Conservation (phyloP, 2,888 invertebrate genomes). For the Tupiocoris notatus region DNA sequence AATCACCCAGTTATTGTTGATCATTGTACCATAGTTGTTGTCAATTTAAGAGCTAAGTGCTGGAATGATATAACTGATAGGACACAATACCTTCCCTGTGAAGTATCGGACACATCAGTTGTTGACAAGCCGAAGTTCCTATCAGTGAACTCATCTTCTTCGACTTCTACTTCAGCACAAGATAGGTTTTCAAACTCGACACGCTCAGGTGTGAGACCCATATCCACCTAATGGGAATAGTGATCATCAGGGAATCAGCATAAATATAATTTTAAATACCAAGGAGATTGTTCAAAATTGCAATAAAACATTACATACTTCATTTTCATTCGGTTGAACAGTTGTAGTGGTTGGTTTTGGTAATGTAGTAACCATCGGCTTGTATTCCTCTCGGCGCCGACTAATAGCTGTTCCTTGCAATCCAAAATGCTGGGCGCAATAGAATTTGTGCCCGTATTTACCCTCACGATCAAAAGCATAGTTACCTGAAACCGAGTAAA, state of each 20-base stretch:
- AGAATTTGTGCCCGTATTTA: conserved; percentile 67
- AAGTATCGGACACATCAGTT: conserved; percentile 63
- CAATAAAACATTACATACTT: background rate
- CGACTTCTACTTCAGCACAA: conserved; percentile 58
- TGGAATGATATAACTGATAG: too few relatives aligned
- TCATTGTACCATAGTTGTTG: too few relatives aligned
- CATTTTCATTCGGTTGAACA: background rate
- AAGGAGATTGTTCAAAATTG: background rate
- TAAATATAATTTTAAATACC: background rate
- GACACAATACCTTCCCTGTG: conserved; percentile 38
- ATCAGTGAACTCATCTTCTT: conserved; percentile 95
- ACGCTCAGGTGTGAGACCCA: conserved; percentile 66
- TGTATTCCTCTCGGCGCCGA: conserved; percentile 37
- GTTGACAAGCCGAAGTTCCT: conserved; percentile 83
- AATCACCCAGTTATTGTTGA: too few relatives aligned
- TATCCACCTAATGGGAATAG: conserved; percentile 44
- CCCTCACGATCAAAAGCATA: conserved; percentile 72
- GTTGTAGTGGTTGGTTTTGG: conserved; percentile 13
- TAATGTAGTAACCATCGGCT: conserved; percentile 13
- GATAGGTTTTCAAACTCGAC: conserved; percentile 76
- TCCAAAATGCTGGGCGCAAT: conserved; percentile 73
- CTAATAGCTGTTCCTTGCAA: conserved; percentile 58
- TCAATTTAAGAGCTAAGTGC: too few relatives aligned
- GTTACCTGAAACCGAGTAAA: conserved; percentile 57
- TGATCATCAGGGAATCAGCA: conserved; percentile 10